Percentiles rank a stretch among this genome's conserved stretches.
These are phyloP conservation scores for Rhinopithecus roxellana DNA, from an alignment of 2,113 vertebrate species.

Conservation along the genomic window DNA sequence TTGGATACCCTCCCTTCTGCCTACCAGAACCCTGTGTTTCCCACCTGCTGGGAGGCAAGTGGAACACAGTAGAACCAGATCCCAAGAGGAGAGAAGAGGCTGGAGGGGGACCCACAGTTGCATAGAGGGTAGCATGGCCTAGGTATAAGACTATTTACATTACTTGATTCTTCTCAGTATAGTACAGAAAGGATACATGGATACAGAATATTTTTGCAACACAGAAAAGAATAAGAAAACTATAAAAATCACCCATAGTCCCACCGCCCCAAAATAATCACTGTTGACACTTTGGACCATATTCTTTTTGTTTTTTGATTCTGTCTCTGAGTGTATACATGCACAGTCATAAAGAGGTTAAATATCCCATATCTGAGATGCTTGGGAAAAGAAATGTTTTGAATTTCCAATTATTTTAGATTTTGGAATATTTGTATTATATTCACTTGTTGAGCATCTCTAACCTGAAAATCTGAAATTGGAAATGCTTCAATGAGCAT, in stretches of 20 bases:
- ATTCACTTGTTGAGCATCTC: neutral
- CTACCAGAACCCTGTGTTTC: neutral
- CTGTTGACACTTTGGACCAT: neutral
- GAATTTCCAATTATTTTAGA: neutral
- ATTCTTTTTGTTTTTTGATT: neutral
- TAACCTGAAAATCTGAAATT: neutral
- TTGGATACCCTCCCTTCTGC: neutral
- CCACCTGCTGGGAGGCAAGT: neutral
- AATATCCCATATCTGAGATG: neutral
- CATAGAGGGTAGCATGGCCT: neutral
- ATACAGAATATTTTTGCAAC: neutral
- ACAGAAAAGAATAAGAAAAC: neutral
- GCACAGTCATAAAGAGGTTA: neutral
- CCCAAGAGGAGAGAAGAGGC: neutral
- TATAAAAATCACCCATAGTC: neutral
- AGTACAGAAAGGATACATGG: neutral
- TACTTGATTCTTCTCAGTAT: neutral
- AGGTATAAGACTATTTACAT: neutral
- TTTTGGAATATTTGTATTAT: neutral
- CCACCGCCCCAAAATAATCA: neutral
- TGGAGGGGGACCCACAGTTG: neutral
- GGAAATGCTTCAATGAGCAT: neutral
- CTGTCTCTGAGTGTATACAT: rapidly evolving
- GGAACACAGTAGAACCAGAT: neutral
- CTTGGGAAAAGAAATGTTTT: neutral